phyloP scores from a whole-genome alignment of 2,888 invertebrate genomes.

The Chromoteleia sp. region DNA sequence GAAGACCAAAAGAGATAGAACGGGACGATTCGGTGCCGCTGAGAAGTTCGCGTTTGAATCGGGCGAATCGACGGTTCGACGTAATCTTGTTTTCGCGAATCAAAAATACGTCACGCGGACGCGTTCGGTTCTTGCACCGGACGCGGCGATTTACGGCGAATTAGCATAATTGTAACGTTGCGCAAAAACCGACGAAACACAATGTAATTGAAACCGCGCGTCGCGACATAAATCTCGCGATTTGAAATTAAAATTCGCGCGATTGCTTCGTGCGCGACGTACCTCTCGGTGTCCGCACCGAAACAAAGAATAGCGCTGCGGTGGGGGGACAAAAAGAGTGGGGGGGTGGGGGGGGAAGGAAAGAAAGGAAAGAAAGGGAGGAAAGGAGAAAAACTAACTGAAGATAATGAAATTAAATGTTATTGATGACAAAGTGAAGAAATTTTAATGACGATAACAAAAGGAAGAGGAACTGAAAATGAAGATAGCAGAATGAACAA shows the following conservation, averaged over 20 bases:
- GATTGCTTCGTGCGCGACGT: slow-evolving; percentile 4
- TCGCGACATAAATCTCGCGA: slow-evolving; percentile 11
- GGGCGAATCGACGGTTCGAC: slow-evolving; percentile 9
- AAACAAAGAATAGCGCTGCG: too few species aligned
- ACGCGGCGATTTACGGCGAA: not conserved
- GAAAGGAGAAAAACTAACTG: too few species aligned
- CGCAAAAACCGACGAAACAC: slow-evolving; percentile 27
- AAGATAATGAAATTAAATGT: too few species aligned
- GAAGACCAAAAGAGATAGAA: too few species aligned
- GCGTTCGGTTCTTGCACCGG: not conserved
- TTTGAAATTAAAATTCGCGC: slow-evolving; percentile 26
- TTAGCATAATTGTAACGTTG: slow-evolving; percentile 32
- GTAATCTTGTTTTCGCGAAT: slow-evolving; percentile 10
- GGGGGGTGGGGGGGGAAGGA: too few species aligned
- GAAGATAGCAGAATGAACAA: too few species aligned
- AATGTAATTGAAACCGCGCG: slow-evolving; percentile 16
- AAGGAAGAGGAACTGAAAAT: too few species aligned
- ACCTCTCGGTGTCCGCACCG: not conserved
- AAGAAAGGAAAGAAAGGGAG: too few species aligned
- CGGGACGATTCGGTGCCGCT: not conserved
- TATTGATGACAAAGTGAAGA: too few species aligned
- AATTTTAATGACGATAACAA: too few species aligned
- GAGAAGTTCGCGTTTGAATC: slow-evolving; percentile 15
- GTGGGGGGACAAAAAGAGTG: too few species aligned
- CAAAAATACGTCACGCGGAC: not conserved